Percentiles rank a stretch among this genome's conserved stretches.
phyloP scores from a whole-genome alignment of 2,113 vertebrate genomes.

The Pygoscelis adeliae region DNA sequence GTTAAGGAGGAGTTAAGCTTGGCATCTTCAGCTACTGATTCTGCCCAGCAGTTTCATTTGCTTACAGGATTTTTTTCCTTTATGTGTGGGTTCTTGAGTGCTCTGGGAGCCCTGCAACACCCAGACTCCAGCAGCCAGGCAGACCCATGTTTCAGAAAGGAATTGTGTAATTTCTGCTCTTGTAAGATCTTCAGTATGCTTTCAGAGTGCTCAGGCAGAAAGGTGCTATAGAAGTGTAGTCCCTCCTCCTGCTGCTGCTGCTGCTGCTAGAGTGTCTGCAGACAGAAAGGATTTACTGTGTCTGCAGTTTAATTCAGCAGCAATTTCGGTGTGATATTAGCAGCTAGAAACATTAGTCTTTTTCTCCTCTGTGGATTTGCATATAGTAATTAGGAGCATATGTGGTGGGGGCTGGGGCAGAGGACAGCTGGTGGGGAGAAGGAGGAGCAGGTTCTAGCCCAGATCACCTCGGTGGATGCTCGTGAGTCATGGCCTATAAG shows the following conservation, averaged over 20 bases:
- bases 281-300: not conserved
- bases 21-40: not conserved
- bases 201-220: not conserved
- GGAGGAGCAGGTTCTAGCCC: not conserved
- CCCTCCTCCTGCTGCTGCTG: not conserved
- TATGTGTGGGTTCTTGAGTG: not conserved
- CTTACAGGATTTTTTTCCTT: not conserved
- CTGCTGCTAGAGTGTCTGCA: not conserved
- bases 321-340: not conserved
- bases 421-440: not conserved
- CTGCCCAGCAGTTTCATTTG: not conserved
- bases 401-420: not conserved
- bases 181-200: not conserved
- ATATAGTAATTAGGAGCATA: conserved; percentile 1
- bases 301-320: not conserved
- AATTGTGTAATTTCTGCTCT: not conserved
- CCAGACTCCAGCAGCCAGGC: not conserved
- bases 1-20: not conserved
- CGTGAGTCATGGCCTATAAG: conserved; percentile 14
- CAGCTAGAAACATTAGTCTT: not conserved
- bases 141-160: not conserved
- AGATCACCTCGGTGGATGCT: not conserved
- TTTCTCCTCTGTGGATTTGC: not conserved
- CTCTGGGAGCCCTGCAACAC: not conserved
- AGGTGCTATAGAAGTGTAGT: not conserved